Conservation (phyloP, 1,140 invertebrate species). For the Orchestia grillus region DNA sequence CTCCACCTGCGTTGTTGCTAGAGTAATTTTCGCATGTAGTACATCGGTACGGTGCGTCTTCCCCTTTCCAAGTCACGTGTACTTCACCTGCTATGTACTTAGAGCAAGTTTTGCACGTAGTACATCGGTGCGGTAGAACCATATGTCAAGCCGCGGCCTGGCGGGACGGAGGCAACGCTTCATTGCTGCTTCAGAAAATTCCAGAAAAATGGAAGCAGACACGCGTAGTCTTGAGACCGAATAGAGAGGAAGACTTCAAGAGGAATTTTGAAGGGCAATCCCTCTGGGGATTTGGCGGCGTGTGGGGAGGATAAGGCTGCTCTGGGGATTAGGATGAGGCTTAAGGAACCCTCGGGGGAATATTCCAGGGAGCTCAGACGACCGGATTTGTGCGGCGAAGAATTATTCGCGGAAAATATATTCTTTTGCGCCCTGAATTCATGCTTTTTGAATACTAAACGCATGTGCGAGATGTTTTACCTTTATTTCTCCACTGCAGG, state of each 20-base stretch:
- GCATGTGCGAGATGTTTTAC: not conserved
- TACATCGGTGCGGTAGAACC: too few species aligned
- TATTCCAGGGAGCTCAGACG: not conserved
- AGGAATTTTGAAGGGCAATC: not conserved
- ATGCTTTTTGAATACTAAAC: not conserved
- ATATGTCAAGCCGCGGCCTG: too few species aligned
- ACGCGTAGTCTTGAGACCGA: not conserved
- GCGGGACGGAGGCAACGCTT: too few species aligned
- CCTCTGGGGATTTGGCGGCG: not conserved
- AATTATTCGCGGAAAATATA: not conserved
- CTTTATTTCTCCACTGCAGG: not conserved
- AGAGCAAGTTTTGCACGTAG: too few species aligned
- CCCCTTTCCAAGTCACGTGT: too few species aligned
- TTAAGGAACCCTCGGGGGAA: not conserved
- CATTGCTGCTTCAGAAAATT: not conserved
- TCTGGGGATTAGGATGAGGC: not conserved
- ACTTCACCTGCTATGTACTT: too few species aligned
- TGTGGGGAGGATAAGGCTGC: conserved; percentile 4
- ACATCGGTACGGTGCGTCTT: too few species aligned
- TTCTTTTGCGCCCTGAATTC: not conserved
- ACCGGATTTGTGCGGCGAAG: not conserved
- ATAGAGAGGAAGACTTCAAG: not conserved
- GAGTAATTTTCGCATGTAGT: too few species aligned
- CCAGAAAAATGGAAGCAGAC: not conserved
- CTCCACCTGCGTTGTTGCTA: too few species aligned